A percentile compares a stretch with the other conserved stretches of the same genome.
Conservation (phyloP, 2,888 invertebrate genomes). For the Geophilus truncorum region DNA sequence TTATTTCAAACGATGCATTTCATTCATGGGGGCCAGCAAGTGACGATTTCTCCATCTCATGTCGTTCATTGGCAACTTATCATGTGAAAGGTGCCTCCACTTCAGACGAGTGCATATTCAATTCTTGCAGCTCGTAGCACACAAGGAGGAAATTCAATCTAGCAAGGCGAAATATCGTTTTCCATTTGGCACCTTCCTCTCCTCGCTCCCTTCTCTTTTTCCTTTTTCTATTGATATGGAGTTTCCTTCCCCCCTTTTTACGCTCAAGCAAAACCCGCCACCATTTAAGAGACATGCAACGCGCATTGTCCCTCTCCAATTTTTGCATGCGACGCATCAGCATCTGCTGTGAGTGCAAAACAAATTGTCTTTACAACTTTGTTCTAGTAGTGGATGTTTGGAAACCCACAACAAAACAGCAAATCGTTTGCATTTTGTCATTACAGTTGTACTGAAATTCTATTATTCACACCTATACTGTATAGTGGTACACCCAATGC, state of each 20-base stretch:
- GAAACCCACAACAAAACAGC: no score
- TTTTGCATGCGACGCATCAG: neutral
- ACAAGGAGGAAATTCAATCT: conserved; percentile 14
- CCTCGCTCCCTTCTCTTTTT: neutral
- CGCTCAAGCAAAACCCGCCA: neutral
- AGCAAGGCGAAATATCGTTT: conserved; percentile 15
- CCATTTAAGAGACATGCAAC: conserved; percentile 12
- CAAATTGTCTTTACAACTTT: neutral
- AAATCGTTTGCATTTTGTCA: no score
- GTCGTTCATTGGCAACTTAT: conserved; percentile 20
- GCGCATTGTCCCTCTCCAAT: neutral
- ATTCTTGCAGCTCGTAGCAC: conserved; percentile 20
- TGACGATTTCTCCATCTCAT: conserved; percentile 7
- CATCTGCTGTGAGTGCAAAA: neutral
- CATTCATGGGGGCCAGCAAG: conserved; percentile 16
- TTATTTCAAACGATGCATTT: conserved; percentile 4
- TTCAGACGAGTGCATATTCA: conserved; percentile 16
- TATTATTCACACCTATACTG: no score
- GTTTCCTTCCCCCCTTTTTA: conserved; percentile 1
- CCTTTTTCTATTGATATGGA: conserved; percentile 20
- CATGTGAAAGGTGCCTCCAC: conserved; percentile 16
- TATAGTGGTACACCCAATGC: no score
- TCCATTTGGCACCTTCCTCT: conserved; percentile 16
- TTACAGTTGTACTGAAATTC: no score
- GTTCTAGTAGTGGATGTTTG: no score